Evolutionary conservation across 2,797 vertebrate genomes (phyloP).

Genomic region (Phataginus tricuspis): DNA sequence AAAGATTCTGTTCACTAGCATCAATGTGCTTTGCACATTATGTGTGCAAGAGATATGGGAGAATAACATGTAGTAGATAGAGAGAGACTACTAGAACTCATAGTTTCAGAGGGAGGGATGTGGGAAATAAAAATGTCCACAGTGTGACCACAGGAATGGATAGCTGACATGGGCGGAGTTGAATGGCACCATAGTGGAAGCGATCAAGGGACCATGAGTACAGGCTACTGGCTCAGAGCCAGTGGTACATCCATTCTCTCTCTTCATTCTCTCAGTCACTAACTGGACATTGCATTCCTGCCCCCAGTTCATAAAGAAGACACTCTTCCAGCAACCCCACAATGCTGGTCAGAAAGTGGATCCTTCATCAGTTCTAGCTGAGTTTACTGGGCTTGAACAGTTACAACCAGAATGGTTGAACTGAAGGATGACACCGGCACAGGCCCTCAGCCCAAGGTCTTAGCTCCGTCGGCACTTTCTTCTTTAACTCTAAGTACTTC

Average conservation of each 20-base stretch:
- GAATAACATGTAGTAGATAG: no score
- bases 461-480: neutral
- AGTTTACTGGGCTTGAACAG: neutral
- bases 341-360: neutral
- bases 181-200: no score
- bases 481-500: neutral
- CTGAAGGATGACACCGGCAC: neutral
- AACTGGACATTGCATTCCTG: neutral
- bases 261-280: neutral
- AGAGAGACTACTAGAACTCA: no score
- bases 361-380: neutral
- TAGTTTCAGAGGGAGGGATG: no score
- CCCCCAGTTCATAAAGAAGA: neutral
- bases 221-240: no score
- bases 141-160: no score
- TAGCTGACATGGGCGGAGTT: no score
- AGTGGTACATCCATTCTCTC: neutral
- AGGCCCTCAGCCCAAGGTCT: neutral
- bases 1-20: constrained; percentile 9
- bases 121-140: no score
- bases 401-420: neutral
- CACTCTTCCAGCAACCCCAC: neutral
- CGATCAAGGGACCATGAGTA: no score
- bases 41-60: no score
- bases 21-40: neutral